Percentiles rank a stretch among this genome's conserved stretches.
These are phyloP conservation scores for Autographa pulchrina DNA, from an alignment of 2,888 invertebrate species.

Conservation along the genomic window DNA sequence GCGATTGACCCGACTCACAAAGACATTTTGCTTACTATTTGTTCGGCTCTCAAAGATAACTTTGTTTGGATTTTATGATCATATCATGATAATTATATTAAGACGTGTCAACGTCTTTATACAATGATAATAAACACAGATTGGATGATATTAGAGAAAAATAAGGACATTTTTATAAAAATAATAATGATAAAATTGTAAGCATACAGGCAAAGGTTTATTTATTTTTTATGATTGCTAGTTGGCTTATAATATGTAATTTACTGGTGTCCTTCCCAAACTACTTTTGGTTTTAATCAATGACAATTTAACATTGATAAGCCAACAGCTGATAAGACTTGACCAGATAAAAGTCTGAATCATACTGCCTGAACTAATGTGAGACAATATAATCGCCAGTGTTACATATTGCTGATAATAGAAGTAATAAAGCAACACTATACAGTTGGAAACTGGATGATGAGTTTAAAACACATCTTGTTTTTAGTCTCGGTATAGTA, in stretches of 20 bases:
- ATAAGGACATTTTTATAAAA: too few relatives aligned
- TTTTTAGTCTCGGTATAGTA: neutral
- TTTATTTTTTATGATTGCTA: too few relatives aligned
- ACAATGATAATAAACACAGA: neutral
- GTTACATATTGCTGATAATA: neutral
- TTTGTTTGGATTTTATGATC: conserved; percentile 22
- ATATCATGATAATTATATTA: conserved; percentile 14
- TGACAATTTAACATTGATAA: conserved; percentile 1
- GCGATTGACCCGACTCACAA: conserved; percentile 48
- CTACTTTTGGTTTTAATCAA: neutral
- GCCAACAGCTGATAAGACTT: neutral
- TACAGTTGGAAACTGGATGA: neutral
- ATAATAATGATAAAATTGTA: too few relatives aligned
- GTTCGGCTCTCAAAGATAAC: conserved; percentile 13
- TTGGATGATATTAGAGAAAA: neutral
- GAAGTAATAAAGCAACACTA: neutral
- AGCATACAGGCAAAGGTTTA: neutral
- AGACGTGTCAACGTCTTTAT: conserved; percentile 2
- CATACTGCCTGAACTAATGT: neutral
- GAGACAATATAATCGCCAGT: neutral
- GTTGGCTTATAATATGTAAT: neutral
- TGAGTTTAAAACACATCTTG: neutral
- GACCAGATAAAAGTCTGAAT: neutral
- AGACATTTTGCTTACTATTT: conserved; percentile 40
- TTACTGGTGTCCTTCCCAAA: neutral